phyloP scores from a whole-genome alignment of 2,113 vertebrate genomes.

The Chunga burmeisteri region DNA sequence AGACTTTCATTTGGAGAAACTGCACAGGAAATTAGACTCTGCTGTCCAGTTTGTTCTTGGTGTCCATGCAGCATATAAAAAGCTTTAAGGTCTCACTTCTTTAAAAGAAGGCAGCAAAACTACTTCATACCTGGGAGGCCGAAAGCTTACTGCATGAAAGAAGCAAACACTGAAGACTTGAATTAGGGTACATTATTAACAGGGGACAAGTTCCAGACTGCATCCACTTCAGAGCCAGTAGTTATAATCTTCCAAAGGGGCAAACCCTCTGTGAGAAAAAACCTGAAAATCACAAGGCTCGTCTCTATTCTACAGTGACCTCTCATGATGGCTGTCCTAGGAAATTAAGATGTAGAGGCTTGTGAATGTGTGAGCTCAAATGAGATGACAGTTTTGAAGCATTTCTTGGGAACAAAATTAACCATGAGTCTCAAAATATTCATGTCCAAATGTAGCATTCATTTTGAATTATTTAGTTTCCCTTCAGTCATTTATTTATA shows the following conservation, averaged over 20 bases:
- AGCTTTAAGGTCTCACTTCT: not conserved
- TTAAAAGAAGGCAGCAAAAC: not conserved
- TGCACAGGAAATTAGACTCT: not conserved
- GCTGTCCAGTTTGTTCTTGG: not conserved
- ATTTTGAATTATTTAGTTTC: not conserved
- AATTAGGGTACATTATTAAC: not conserved
- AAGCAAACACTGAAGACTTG: not conserved
- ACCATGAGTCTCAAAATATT: not conserved
- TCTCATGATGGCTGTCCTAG: not conserved
- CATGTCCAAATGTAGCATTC: not conserved
- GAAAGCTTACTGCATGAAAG: not conserved
- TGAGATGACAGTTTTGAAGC: not conserved
- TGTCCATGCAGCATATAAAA: not conserved
- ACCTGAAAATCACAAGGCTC: not conserved
- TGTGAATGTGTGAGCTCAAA: not conserved
- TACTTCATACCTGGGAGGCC: not conserved
- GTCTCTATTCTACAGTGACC: not conserved
- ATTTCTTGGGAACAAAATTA: not conserved
- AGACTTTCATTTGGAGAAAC: not conserved
- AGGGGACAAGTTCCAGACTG: not conserved
- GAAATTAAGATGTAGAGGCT: not conserved
- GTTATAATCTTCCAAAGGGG: not conserved
- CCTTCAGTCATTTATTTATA: constrained; percentile 4
- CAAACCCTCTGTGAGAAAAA: not conserved
- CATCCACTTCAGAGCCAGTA: not conserved